Base-by-base conservation (phyloP, 2,797 vertebrate species). In the Eospalax fontanierii region DNA sequence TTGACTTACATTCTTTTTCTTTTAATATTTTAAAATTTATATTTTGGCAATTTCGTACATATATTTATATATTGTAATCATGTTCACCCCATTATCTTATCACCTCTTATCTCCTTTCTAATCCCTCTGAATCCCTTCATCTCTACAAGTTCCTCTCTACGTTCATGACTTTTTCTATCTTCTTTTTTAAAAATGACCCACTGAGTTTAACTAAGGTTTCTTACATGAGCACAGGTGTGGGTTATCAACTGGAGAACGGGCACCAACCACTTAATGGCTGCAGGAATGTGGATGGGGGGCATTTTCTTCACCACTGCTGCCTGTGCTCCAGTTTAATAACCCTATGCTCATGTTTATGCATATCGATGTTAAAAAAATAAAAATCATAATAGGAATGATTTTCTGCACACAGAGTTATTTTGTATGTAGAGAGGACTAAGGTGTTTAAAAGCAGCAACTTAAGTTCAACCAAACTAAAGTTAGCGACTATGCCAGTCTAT, bases 371-470 rank as follows among this genome's bases (percentile, higher is more conserved):
- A 15, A 9, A 54, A 54, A 75, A 83, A 89, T 82, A 19, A 54
- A 38, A 87, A 7, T 73, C 74, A 66, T 12, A 66, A 46, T 22
- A 59, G 18, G 40, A 74, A 78, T 81, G 4, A 28, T 81, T 90
- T 90, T 71, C 38, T 91, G n/a, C 4, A 9, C 74, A 40, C 73
- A n/a, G 9, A 79, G 21, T 63, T 89, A 88, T 90, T 96, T 91
- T 66, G 18, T 46, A 61, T 43, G 9, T 86, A 65, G 65, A 78
- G 63, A 92, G 89, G 63, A 9, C 30, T 35, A 38, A 38, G 12
- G n/a, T 88, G 35, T 71, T 84, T 24, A 83, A 40, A 61, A 35
- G n/a, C 59, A 70, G 26, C 50, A 15, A 79, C 28, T 9, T n/a
- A 89, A 63, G 50, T 38, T 10, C 28, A 83, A 74, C 80, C 6